These are phyloP conservation scores for Epistrophe eligans DNA, from an alignment of 2,888 invertebrate species.

Conservation along the genomic window DNA sequence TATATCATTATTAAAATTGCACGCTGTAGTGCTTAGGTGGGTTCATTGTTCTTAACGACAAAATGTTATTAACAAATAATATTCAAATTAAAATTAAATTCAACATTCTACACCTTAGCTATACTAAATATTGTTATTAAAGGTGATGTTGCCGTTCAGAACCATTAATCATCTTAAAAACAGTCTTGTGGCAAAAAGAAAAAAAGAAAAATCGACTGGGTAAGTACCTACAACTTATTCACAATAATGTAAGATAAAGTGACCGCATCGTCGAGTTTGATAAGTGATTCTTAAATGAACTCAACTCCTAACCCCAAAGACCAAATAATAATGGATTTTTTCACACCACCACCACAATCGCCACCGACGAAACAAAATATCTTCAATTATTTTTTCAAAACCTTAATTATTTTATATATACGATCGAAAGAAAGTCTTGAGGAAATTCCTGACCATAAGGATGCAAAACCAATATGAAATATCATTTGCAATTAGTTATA, in stretches of 20 bases:
- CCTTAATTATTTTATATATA: not conserved
- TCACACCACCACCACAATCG: constrained; percentile 3
- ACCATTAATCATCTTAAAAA: constrained; percentile 23
- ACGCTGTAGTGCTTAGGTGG: too few species aligned
- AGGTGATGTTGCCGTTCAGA: not conserved
- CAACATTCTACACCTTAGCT: not conserved
- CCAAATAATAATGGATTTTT: constrained; percentile 8
- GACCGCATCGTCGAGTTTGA: constrained; percentile 22
- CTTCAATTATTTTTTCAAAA: not conserved
- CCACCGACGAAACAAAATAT: not conserved
- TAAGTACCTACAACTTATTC: not conserved
- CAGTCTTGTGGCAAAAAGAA: not conserved
- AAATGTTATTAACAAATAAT: too few species aligned
- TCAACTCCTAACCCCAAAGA: not conserved
- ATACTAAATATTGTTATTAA: not conserved
- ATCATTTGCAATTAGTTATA: constrained; percentile 33
- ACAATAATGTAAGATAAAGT: not conserved
- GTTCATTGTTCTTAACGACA: too few species aligned
- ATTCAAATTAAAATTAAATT: too few species aligned
- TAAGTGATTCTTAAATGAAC: not conserved
- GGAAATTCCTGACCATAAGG: constrained; percentile 17
- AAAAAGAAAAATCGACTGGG: not conserved
- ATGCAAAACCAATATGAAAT: constrained; percentile 13
- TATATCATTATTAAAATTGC: too few species aligned
- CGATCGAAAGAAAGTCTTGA: constrained; percentile 19